These are phyloP conservation scores for Esox masquinongy DNA, from an alignment of 2,797 vertebrate species.

Conservation along the genomic window DNA sequence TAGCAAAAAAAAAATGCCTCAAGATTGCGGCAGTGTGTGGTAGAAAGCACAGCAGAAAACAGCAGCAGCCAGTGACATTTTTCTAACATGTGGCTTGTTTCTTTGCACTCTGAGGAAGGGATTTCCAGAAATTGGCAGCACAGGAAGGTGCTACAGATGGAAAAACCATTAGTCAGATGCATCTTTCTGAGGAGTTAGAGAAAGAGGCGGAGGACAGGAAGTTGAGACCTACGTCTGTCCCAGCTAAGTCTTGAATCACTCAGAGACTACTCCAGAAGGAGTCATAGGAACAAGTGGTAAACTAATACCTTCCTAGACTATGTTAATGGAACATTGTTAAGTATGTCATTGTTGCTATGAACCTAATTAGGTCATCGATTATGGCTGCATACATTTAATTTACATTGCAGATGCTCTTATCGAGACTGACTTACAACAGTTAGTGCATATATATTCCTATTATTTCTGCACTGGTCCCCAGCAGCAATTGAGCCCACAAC, in stretches of 20 bases:
- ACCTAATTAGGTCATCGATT: not conserved
- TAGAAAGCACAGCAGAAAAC: conserved; percentile 10
- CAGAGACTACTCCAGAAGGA: conserved; percentile 42
- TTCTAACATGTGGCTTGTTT: conserved; percentile 57
- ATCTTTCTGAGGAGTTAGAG: conserved; percentile 31
- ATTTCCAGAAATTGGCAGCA: conserved; percentile 7
- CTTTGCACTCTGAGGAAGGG: conserved; percentile 20
- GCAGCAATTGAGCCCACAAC: no score
- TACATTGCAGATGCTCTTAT: no score
- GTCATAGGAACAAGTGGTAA: conserved; percentile 51
- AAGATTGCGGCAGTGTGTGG: conserved; percentile 13
- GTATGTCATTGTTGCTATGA: conserved; percentile 2
- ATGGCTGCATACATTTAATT: not conserved
- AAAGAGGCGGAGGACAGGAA: conserved; percentile 11
- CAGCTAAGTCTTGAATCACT: conserved; percentile 26
- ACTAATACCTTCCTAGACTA: conserved; percentile 5
- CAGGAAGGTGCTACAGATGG: conserved; percentile 55
- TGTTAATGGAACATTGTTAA: conserved; percentile 1
- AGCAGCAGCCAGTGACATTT: conserved; percentile 21
- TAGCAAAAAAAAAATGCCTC: conserved; percentile 6
- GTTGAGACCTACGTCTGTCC: conserved; percentile 1
- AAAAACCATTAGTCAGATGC: conserved; percentile 62
- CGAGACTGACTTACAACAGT: no score
- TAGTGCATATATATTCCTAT: no score
- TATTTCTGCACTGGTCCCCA: no score